These are phyloP conservation scores for Sarcophaga bullata DNA, from an alignment of 1,140 invertebrate species.

Conservation along the genomic window DNA sequence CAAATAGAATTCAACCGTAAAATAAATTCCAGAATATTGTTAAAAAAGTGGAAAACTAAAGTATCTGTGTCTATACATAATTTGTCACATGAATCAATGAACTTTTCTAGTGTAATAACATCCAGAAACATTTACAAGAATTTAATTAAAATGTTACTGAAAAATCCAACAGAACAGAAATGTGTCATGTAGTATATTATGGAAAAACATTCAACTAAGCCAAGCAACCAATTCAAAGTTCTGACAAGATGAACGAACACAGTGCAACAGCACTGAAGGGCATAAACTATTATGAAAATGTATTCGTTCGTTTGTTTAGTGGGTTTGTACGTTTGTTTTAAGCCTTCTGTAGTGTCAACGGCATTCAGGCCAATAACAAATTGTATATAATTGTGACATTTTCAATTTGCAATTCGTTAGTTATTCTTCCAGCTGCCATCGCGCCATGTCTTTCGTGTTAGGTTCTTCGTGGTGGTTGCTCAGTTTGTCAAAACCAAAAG, in stretches of 20 bases:
- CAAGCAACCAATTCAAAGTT: background rate
- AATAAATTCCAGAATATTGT: background rate
- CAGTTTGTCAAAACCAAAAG: background rate
- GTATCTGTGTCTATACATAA: constrained; percentile 15
- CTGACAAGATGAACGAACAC: background rate
- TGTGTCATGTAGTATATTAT: too few species aligned
- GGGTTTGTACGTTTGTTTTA: background rate
- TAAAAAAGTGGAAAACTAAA: background rate
- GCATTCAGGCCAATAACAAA: background rate
- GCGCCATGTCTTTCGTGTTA: too few species aligned
- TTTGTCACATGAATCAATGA: background rate
- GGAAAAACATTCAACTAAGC: too few species aligned
- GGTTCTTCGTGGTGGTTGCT: background rate
- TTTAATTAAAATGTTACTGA: background rate
- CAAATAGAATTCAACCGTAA: background rate
- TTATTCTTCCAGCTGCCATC: background rate
- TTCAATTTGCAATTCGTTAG: background rate
- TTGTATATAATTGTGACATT: background rate
- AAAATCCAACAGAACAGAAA: background rate
- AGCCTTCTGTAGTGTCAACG: background rate
- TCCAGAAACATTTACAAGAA: background rate
- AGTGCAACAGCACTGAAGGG: background rate
- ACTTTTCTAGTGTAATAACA: background rate
- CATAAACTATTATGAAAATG: background rate
- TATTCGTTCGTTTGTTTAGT: background rate